Conservation (phyloP, 2,797 vertebrate species). For the Manis javanica region DNA sequence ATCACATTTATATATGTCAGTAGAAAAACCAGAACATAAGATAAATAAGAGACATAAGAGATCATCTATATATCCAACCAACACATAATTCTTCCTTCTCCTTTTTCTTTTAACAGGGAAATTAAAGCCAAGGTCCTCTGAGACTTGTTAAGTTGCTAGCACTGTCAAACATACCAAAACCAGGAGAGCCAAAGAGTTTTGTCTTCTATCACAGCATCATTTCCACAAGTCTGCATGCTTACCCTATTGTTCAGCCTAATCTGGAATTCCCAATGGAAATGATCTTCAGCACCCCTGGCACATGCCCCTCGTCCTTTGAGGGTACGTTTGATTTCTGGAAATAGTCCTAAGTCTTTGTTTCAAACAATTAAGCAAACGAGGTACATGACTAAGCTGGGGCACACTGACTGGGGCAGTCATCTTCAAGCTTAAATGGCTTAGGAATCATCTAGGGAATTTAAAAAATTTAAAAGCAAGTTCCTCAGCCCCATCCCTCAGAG, state of each 20-base stretch:
- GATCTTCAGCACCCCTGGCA: neutral
- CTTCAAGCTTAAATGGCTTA: constrained; percentile 23
- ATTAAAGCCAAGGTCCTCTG: neutral
- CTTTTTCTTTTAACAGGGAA: neutral
- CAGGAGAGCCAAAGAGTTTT: neutral
- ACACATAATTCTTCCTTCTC: neutral
- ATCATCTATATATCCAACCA: neutral
- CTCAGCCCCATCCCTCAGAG: neutral
- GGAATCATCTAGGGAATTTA: constrained; percentile 5
- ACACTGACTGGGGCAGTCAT: neutral
- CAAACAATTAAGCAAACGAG: constrained; percentile 52
- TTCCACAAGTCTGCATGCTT: neutral
- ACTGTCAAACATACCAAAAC: neutral
- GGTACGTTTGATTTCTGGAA: constrained; percentile 17
- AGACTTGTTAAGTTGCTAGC: neutral
- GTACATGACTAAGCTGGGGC: neutral
- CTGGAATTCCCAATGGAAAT: neutral
- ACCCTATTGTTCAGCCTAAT: neutral
- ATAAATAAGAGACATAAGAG: neutral
- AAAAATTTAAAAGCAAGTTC: constrained; percentile 2
- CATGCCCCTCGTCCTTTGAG: neutral
- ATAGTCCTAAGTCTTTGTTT: constrained; percentile 8
- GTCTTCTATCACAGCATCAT: neutral
- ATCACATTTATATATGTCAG: neutral
- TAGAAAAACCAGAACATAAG: neutral